Percentiles rank a stretch among this genome's conserved stretches.
Evolutionary conservation across 2,113 vertebrate genomes (phyloP).

Genomic region (Albula glossodonta): DNA sequence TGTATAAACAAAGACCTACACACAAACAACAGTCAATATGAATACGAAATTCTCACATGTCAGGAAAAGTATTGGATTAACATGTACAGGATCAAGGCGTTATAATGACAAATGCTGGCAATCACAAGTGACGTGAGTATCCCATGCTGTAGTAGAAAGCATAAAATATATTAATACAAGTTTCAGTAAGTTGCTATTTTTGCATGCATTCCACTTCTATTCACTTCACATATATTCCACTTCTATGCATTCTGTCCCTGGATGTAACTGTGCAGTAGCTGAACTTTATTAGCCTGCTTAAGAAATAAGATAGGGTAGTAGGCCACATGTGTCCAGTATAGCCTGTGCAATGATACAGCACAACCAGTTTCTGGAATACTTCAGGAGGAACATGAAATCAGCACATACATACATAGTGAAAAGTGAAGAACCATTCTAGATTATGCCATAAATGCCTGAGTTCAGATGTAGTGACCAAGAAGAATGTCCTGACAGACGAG

Average conservation of each 20-base stretch:
- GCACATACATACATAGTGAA: no score
- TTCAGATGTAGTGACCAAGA: no score
- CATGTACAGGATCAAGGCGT: neutral
- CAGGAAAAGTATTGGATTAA: neutral
- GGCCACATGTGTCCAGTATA: no score
- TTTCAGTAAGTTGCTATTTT: neutral
- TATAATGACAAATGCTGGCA: neutral
- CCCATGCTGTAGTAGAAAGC: neutral
- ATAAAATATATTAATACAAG: neutral
- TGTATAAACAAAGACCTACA: neutral
- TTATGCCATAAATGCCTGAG: no score
- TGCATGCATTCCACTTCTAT: neutral
- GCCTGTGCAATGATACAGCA: no score
- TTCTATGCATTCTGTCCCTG: neutral
- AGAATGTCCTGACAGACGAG: no score
- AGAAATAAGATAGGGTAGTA: neutral
- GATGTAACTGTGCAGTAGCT: neutral
- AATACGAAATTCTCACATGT: neutral
- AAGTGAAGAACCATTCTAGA: no score
- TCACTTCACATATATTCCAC: neutral
- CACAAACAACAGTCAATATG: neutral
- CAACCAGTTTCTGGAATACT: no score
- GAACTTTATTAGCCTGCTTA: neutral
- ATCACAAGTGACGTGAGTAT: conserved; percentile 5
- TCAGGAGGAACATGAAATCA: no score